phyloP scores from a whole-genome alignment of 2,888 invertebrate genomes.

The Catocala fraxini region DNA sequence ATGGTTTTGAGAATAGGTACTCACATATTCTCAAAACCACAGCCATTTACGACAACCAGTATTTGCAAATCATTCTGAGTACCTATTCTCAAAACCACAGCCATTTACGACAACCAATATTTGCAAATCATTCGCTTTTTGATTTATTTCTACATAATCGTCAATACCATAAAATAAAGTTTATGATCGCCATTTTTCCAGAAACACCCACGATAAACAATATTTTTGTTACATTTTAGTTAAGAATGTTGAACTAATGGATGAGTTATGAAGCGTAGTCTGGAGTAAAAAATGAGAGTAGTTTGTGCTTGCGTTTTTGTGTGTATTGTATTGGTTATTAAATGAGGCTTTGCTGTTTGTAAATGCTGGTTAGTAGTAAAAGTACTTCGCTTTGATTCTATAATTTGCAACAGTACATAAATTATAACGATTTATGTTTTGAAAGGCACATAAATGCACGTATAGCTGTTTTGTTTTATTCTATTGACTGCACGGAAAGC shows the following conservation, averaged over 20 bases:
- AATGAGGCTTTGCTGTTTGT: background rate
- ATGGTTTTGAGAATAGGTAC: no score
- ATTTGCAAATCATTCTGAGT: constrained; percentile 6
- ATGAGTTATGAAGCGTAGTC: constrained; percentile 34
- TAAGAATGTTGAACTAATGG: constrained; percentile 27
- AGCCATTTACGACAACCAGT: background rate
- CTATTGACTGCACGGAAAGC: no score
- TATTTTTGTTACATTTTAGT: constrained; percentile 5
- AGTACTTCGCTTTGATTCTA: no score
- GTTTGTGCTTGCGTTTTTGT: constrained; percentile 16
- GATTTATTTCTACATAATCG: constrained; percentile 5
- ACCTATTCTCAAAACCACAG: no score
- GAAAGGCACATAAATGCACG: no score
- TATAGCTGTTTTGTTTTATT: no score
- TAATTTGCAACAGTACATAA: no score
- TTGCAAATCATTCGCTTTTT: constrained; percentile 6
- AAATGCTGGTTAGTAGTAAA: background rate
- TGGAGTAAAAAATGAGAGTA: constrained; percentile 15
- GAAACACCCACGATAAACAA: constrained; percentile 38
- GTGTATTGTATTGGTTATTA: background rate
- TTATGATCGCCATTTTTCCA: constrained; percentile 18
- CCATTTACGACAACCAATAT: background rate
- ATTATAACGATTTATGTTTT: no score
- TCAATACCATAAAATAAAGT: constrained; percentile 3
- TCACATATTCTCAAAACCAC: no score